Conservation (phyloP, 2,888 invertebrate genomes). For the Pteria penguin region DNA sequence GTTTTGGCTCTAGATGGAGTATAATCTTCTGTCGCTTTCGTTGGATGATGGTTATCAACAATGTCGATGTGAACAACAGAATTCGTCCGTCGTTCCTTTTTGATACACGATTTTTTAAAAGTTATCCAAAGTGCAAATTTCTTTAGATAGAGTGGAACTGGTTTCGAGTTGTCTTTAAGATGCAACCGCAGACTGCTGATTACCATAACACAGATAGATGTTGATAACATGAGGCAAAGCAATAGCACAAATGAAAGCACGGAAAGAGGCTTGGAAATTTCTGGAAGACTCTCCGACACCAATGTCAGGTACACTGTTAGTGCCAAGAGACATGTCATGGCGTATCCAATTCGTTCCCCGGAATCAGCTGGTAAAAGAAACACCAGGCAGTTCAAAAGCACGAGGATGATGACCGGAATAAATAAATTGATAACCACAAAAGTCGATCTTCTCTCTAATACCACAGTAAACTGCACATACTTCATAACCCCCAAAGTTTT, state of each 20-base stretch:
- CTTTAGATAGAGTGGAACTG: slow-evolving; percentile 14
- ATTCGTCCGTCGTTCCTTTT: neutral
- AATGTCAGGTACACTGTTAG: slow-evolving; percentile 46
- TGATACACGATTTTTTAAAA: neutral
- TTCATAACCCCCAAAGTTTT: neutral
- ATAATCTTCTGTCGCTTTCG: neutral
- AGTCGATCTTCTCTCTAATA: slow-evolving; percentile 34
- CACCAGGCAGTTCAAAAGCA: slow-evolving; percentile 36
- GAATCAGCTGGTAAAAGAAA: slow-evolving; percentile 43
- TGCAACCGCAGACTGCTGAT: slow-evolving; percentile 39
- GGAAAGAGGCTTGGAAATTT: slow-evolving; percentile 40
- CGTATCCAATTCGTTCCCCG: slow-evolving; percentile 40
- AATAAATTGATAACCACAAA: slow-evolving; percentile 47
- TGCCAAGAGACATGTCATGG: slow-evolving; percentile 45
- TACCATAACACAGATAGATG: slow-evolving; percentile 29
- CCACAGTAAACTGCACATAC: slow-evolving; percentile 14
- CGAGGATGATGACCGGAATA: slow-evolving; percentile 37
- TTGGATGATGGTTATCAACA: neutral
- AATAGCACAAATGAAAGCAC: slow-evolving; percentile 34
- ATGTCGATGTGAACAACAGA: neutral
- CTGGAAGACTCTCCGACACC: slow-evolving; percentile 41
- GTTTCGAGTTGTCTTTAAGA: slow-evolving; percentile 7
- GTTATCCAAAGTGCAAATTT: neutral
- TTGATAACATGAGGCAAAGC: slow-evolving; percentile 23
- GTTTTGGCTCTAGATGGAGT: neutral